Evolutionary conservation across 2,888 invertebrate genomes (phyloP).

Genomic region (Orchesella flavescens): DNA sequence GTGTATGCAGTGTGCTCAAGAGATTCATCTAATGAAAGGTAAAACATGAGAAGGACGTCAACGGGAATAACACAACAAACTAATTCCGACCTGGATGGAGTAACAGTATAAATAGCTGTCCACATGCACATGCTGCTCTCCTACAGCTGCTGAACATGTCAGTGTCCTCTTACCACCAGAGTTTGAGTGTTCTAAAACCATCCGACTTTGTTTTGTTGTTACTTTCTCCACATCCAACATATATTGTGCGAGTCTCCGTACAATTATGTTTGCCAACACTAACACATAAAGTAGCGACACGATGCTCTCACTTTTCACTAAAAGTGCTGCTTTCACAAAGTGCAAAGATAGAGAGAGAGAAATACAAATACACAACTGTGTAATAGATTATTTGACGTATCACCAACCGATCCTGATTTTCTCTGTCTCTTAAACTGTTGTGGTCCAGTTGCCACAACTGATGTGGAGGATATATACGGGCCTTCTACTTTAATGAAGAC

Average conservation of each 20-base stretch:
- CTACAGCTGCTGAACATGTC: constrained; percentile 25
- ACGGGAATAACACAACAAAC: constrained; percentile 52
- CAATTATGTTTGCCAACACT: constrained; percentile 29
- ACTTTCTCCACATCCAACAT: constrained; percentile 49
- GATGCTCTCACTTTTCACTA: too few relatives aligned
- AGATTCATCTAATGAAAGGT: constrained; percentile 60
- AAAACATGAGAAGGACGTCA: constrained; percentile 53
- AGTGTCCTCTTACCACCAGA: constrained; percentile 9
- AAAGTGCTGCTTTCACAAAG: too few relatives aligned
- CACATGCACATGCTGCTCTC: constrained; percentile 15
- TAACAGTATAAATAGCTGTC: constrained; percentile 23
- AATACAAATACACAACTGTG: too few relatives aligned
- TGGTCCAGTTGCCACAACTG: constrained; percentile 19
- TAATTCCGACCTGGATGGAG: constrained; percentile 33
- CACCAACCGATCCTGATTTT: constrained; percentile 36
- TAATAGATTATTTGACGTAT: not conserved
- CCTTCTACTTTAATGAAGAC: too few relatives aligned
- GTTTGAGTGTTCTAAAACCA: constrained; percentile 2
- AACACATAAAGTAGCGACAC: too few relatives aligned
- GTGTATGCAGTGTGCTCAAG: constrained; percentile 58
- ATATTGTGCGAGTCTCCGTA: constrained; percentile 43
- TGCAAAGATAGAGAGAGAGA: too few relatives aligned
- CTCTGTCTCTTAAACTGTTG: not conserved
- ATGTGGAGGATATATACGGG: not conserved
- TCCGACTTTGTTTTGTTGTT: constrained; percentile 31